Conservation (phyloP, 2,888 invertebrate species). For the Rhingia rostrata region DNA sequence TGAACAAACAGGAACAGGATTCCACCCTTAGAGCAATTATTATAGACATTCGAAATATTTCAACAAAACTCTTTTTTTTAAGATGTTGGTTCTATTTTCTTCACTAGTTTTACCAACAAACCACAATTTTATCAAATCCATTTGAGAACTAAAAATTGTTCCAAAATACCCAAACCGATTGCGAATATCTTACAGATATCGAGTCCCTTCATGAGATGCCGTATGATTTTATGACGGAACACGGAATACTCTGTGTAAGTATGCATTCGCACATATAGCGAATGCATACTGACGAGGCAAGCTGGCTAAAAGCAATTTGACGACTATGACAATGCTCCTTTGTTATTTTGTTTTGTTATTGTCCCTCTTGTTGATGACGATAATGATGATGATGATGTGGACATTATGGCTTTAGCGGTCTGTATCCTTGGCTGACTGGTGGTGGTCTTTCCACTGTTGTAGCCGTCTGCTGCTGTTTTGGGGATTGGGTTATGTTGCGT, state of each 20-base stretch:
- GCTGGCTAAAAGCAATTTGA: conserved; percentile 65
- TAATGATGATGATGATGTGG: conserved; percentile 60
- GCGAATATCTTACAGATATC: conserved; percentile 5
- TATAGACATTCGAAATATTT: too few relatives aligned
- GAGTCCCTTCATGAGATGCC: conserved; percentile 19
- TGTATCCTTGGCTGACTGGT: conserved; percentile 52
- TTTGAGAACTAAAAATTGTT: background rate
- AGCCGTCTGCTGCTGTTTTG: conserved; percentile 54
- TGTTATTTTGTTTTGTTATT: conserved; percentile 20
- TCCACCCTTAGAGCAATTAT: too few relatives aligned
- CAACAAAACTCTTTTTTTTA: too few relatives aligned
- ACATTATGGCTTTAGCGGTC: conserved; percentile 70
- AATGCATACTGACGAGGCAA: conserved; percentile 28
- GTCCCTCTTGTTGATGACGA: conserved; percentile 44
- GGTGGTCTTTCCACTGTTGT: conserved; percentile 35
- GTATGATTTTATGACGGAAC: conserved; percentile 27
- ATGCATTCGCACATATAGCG: background rate
- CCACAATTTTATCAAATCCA: too few relatives aligned
- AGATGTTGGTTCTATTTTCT: too few relatives aligned
- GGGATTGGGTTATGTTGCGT: conserved; percentile 65
- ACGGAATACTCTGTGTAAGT: background rate
- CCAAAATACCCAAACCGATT: background rate
- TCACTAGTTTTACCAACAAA: too few relatives aligned
- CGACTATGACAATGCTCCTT: conserved; percentile 64
- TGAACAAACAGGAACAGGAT: too few relatives aligned